Base-by-base conservation (phyloP, 2,113 vertebrate species). In the Strix uralensis region DNA sequence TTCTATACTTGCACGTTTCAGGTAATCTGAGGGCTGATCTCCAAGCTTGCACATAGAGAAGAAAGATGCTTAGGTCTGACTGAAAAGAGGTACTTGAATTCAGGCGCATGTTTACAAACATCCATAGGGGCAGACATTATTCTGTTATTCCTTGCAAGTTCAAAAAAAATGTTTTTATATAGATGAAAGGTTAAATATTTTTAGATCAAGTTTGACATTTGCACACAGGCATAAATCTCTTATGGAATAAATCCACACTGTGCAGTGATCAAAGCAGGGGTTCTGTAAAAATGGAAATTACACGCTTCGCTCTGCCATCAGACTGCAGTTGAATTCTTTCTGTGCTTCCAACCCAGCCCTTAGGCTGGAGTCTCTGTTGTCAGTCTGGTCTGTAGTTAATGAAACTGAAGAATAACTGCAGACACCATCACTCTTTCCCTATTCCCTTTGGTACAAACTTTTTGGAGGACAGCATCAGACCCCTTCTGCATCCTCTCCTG, bases 261-360 rank as follows among this genome's bases (percentile, higher is more conserved):
- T 67, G 51, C 10, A 47, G 55, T 77, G 88, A 96, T 88, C 88
- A 95, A 96, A 95, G 94, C 63, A 57, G 15, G 3, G 7, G 15
- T 65, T 94, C 73, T 94, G 84, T 81, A 81, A 73, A 94, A 88
- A 94, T 92, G 67, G 55, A 88, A 81, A 95, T 95, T 94, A 86
- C 88, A 75, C 5, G 61, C 77, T 92, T 86, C 3, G 0, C 38
- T 90, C 67, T 77, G 38, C 63, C 44, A 40, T 82, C 49, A 80
- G 75, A 52, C 49, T 78, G 79, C 59, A 86, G 25, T 69, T 57
- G 46, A 93, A 88, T 81, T 62, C 23, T 77, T 92, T 81, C 67
- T 88, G 46, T 58, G 23, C 67, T 91, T 85, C 54, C 72, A 88
- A 3, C 82, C 42, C 22, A 85, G 15, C 22, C 54, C 40, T 80